Evolutionary conservation across 2,888 invertebrate genomes (phyloP), one percentile per base, ranked within the genome.

Genomic region (Apotomis betuletana): DNA sequence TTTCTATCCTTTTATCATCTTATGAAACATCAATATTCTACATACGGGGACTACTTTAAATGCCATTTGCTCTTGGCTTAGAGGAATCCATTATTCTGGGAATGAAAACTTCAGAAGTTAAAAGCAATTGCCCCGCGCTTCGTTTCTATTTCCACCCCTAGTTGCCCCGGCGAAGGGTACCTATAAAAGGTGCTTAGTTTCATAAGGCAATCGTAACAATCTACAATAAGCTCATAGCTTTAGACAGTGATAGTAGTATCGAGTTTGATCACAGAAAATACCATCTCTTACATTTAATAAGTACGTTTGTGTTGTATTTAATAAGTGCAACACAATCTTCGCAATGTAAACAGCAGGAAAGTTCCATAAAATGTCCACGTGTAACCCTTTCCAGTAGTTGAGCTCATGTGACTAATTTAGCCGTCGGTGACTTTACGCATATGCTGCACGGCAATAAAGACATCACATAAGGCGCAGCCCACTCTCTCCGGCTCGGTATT

Each of bases 401-500:
- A 63, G 64, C 69, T 74, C 74, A 57, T 73, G 55, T 51, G 55
- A 73, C 61, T 72, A 74, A 75, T 76, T 69, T 74, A 76, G 78
- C 74, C 77, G 77, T 77, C 74, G 74, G 75, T 75, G 75, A 76
- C 78, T 74, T 76, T 77, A 78, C 73, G 76, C 74, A 78, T 76
- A 79, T 80, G 80, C 77, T 75, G 78, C 77, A 77, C 78, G 76
- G 85, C 82, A 85, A 87, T 88, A 89, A 88, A 87, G 87, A 83
- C 85, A 87, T 87, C 87, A 85, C 81, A 81, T 76, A 78, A 80
- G 80, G 78, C 78, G 78, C 74, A 69, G 70, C 58, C 75, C 81
- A 83, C 83, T 84, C 81, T 80, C 82, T 79, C 81, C 84, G 83
- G 84, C 85, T 80, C 85, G 81, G 83, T 87, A 90, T 90, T 88